Base-by-base conservation (phyloP, 1,140 invertebrate genomes). In the Drosophila tsacasi region DNA sequence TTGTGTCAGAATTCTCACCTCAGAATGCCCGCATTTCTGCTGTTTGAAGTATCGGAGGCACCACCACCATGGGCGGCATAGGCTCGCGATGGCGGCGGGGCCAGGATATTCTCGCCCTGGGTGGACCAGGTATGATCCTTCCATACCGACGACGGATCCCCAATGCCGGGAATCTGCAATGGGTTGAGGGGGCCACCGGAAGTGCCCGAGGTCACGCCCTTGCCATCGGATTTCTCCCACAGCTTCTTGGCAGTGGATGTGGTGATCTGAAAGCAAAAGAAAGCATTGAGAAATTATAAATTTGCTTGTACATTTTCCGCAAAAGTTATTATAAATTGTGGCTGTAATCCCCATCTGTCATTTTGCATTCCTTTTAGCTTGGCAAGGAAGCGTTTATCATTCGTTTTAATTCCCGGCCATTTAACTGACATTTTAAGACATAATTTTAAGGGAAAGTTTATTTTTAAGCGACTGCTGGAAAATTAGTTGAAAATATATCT, bases 41-140 rank as follows among this genome's bases (percentile, higher is more conserved):
- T 93, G 58, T 91, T 83, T 40, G 84, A 92, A 23, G 67, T 82
- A 79, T 93, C 92, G 13, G 85, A 89, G 17, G 91, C 76, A 5
- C 92, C 77, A 5, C 92, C 77, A 13, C 72, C 84, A 76, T 93
- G 92, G 58, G 90, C 80, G 76, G 90, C 81, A 77, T 92, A 93
- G 8, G 68, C 80, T 12, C 92, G 79, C 46, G 92, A 89, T 10
- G 91, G 61, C 21, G 91, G 85, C 44, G 92, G 92, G 30, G 78
- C 87, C 67, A 93, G 77, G 42, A 93, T 93, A 54, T 91, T 92
- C 69, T 93, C 91, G 39, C 81, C 83, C 65, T 93, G 92, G 42
- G 91, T 93, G 19, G 92, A 93, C 92, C 92, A 93, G 27, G 92
- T 93, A 23, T 92, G 91, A 79, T 93, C 91, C 59, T 93, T 93